Conservation (phyloP, 2,797 vertebrate genomes). For the Chromobotia macracanthus region DNA sequence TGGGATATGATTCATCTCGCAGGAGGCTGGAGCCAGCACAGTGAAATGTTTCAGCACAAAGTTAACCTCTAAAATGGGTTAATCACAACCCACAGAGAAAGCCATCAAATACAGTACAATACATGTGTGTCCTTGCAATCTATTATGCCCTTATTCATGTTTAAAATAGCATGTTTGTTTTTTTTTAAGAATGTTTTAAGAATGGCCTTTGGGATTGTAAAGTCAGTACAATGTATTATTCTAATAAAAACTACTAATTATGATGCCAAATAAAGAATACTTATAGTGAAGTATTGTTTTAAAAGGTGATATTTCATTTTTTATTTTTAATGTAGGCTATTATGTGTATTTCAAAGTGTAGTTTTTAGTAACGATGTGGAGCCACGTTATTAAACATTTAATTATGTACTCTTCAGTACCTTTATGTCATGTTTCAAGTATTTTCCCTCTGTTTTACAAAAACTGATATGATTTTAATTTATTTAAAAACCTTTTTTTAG, state of each 20-base stretch:
- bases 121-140: constrained; percentile 45
- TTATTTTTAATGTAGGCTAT: no score
- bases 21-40: constrained; percentile 65
- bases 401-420: no score
- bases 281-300: background rate
- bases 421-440: no score
- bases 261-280: constrained; percentile 66
- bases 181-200: constrained; percentile 65
- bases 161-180: constrained; percentile 61
- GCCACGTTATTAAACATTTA: no score
- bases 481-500: no score
- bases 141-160: constrained; percentile 58
- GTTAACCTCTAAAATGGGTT: constrained; percentile 3
- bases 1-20: constrained; percentile 45
- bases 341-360: no score
- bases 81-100: constrained; percentile 11
- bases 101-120: constrained; percentile 37
- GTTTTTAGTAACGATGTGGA: no score
- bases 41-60: constrained; percentile 48
- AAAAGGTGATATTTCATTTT: background rate
- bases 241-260: constrained; percentile 64
- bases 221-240: constrained; percentile 63
- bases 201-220: constrained; percentile 67
- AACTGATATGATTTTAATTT: no score
- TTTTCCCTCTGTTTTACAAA: no score